Base-by-base conservation (phyloP, 2,888 invertebrate species). In the Euzophera pinguis region DNA sequence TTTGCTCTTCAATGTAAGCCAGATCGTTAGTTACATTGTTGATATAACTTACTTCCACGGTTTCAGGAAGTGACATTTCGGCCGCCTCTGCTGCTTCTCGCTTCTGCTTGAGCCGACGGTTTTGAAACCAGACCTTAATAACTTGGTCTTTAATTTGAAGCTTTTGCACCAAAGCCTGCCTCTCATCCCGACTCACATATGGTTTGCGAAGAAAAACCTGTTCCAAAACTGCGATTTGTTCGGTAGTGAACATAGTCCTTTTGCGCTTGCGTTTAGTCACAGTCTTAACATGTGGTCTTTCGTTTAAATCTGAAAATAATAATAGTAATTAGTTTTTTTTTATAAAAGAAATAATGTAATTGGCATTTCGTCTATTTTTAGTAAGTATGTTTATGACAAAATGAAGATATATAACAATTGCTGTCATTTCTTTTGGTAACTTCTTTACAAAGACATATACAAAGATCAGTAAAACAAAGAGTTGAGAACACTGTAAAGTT, bases 61-160 rank as follows among this genome's bases (percentile, higher is more conserved):
- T 22, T 10, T 35, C 12, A 12, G 35, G n/a, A n/a, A 2, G 22
- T 22, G 22, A 22, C 5, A 37, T 22, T 35, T 35, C 16, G 7
- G 17, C 47, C 17, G 37, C 47, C 17, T 48, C 47, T 32, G 13
- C 45, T n/a, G 45, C 45, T 32, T 91, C 91, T 64, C 91, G 93
- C 67, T 93, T 93, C 59, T 71, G 79, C 61, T 93, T 93, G 92
- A 95, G 93, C 0, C 95, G 80, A 0, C 94, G 87, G 70, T 95
- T 95, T 70, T 95, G 95, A 69, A 95, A 95, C 95, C 95, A 95
- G 10, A 95, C 94, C 77, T 95, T 95, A 38, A 95, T 93, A 64
- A 95, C 93, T 48, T 94, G 84, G 65, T 95, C 95, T 7, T 92
- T 91, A 0, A 96, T 81, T 53, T 88, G 84, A 0, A 95, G 81